phyloP scores from a whole-genome alignment of 1,140 invertebrate species.

The Gryllus bimaculatus region DNA sequence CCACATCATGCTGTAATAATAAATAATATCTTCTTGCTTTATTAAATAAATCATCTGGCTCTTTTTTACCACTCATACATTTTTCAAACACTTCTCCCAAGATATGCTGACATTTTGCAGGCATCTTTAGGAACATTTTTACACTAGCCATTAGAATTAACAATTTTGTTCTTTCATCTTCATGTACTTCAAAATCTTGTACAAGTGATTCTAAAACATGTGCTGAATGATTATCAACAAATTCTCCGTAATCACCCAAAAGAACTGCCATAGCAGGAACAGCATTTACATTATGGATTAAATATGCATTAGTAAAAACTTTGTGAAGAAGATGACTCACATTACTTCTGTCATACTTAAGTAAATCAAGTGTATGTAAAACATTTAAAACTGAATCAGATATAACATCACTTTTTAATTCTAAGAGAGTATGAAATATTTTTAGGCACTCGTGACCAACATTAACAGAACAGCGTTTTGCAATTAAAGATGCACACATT shows the following conservation, averaged over 20 bases:
- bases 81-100: conserved; percentile 16
- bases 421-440: conserved; percentile 9
- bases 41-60: conserved; percentile 5
- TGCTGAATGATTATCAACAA: conserved; percentile 12
- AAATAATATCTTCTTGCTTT: conserved; percentile 16
- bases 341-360: neutral
- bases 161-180: conserved; percentile 7
- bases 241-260: conserved; percentile 13
- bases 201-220: conserved; percentile 15
- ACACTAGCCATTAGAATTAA: conserved; percentile 12
- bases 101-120: conserved; percentile 17
- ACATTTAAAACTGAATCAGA: conserved; percentile 6
- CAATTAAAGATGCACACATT: conserved; percentile 11
- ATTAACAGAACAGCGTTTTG: neutral
- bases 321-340: conserved; percentile 8
- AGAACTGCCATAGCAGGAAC: conserved; percentile 12
- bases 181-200: conserved; percentile 13
- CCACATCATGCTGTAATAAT: conserved; percentile 7
- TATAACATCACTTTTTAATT: neutral
- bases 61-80: conserved; percentile 8
- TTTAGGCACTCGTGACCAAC: conserved; percentile 10
- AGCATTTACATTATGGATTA: neutral
- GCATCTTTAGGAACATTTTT: conserved; percentile 18
- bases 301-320: conserved; percentile 10
- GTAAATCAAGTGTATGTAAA: conserved; percentile 14